Evolutionary conservation across 2,797 vertebrate genomes (phyloP), one percentile per base, ranked within the genome.

Genomic region (Morus bassanus): DNA sequence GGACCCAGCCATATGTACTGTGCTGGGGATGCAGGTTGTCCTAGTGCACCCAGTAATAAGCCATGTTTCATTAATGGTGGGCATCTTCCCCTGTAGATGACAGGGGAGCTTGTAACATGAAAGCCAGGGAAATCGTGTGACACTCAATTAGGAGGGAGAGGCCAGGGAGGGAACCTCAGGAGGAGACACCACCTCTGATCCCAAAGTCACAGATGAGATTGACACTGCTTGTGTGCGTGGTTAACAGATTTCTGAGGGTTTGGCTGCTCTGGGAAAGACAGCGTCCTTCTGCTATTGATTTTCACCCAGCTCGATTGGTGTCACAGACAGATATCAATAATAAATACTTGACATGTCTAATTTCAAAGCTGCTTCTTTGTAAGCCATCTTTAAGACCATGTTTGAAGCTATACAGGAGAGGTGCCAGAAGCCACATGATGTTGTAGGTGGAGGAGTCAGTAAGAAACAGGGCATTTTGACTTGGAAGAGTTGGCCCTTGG

Each of bases 241-340:
- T 60, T 35, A 37, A 37, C 59, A 60, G 35, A 35, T 64, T 82
- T 77, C 46, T 33, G 22, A 11, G 64, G 37, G 15, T 84, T 51
- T 90, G 83, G 27, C 28, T 70, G 50, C 43, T 64, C 75, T 23
- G 67, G 93, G 27, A 61, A 65, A 39, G 60, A 18, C 57, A 33
- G 5, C 3, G 2, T 61, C 50, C 25, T 65, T 76, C 64, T 89
- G 67, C 48, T 41, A 13, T 17, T 39, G 39, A 16, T 43, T 57
- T 78, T 67, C n/a, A 53, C 68, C 23, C 23, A 21, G 15, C 60
- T 59, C 57, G 30, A 8, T 1, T 39, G 46, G 16, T 91, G 78
- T 50, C 3, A 4, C 19, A 24, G 39, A 7, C 18, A 48, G 21
- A 4, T 24, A 37, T 23, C 0, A 0, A 6, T 57, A 45, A 35